A percentile compares a stretch with the other conserved stretches of the same genome.
These are phyloP conservation scores for Coracias cyanogaster DNA, from an alignment of 2,797 vertebrate genomes.

Conservation along the genomic window DNA sequence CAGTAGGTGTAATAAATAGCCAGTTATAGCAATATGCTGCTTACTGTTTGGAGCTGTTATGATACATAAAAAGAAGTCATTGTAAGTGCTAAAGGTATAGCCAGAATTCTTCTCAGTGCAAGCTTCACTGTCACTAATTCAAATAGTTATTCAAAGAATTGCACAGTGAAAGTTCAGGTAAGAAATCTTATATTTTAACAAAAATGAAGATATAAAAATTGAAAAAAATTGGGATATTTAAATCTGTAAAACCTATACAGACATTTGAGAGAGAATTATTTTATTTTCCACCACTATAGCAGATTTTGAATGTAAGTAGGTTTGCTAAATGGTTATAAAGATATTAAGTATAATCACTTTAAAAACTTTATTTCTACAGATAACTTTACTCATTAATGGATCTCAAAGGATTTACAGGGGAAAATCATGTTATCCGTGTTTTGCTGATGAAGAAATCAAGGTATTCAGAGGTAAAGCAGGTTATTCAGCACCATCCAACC, in stretches of 20 bases:
- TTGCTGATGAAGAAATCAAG: background rate
- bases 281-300: background rate
- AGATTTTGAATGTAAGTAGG: background rate
- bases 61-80: background rate
- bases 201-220: background rate
- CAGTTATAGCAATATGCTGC: constrained; percentile 17
- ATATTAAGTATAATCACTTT: background rate
- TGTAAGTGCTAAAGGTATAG: background rate
- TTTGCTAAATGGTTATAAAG: background rate
- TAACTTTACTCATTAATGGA: background rate
- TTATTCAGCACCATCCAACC: background rate
- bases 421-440: background rate
- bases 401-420: background rate
- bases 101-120: background rate
- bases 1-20: constrained; percentile 64
- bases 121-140: background rate
- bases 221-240: background rate
- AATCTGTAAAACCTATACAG: background rate
- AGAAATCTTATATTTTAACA: background rate
- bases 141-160: background rate
- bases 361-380: background rate
- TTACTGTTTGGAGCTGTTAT: constrained; percentile 49
- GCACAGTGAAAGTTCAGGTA: background rate
- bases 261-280: background rate
- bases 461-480: background rate